Evolutionary conservation across 2,888 invertebrate species (phyloP), one percentile per base, ranked within the genome.

Genomic region (Euclidia mi): DNA sequence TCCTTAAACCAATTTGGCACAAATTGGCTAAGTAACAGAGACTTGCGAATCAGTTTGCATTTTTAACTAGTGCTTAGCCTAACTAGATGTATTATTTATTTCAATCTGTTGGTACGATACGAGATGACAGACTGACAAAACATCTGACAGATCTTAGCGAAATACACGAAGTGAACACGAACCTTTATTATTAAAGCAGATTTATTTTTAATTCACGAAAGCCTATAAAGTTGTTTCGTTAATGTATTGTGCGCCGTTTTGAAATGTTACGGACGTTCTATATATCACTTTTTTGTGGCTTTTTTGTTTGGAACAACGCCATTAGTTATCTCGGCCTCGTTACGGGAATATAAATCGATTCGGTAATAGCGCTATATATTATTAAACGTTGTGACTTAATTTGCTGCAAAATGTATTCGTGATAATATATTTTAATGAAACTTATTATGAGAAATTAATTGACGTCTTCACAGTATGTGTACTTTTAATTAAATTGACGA

Each of bases 261-360:
- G 40, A 48, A 52, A 53, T 41, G 50, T 50, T 56, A 56, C 58
- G 59, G 55, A 56, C 47, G 15, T 57, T 44, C 44, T 63, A 75
- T 78, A 72, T 70, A 78, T 80, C 63, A 79, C n/a, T n/a, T 76
- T 74, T 78, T 65, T 69, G 64, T 65, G 41, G 45, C 34, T 66
- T 58, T 76, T 81, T 80, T 76, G 67, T 72, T 83, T 76, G 73
- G 76, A 76, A 74, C 76, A 53, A 60, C 48, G 76, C 81, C 81
- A 82, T 85, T 82, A 77, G 73, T 74, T 79, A 71, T 76, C 65
- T 69, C 50, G 56, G 41, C 51, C 61, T 65, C 65, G 47, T 67
- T 70, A 64, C 70, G 20, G 15, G 34, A 35, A 60, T 58, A 59
- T 61, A 64, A 72, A 59, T 71, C 60, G 47, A 76, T 74, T 65